Evolutionary conservation across 53 echinoderm and acorn worm genomes (phyloP), one percentile per base, ranked within the genome.

Genomic region (Henricia sp.): DNA sequence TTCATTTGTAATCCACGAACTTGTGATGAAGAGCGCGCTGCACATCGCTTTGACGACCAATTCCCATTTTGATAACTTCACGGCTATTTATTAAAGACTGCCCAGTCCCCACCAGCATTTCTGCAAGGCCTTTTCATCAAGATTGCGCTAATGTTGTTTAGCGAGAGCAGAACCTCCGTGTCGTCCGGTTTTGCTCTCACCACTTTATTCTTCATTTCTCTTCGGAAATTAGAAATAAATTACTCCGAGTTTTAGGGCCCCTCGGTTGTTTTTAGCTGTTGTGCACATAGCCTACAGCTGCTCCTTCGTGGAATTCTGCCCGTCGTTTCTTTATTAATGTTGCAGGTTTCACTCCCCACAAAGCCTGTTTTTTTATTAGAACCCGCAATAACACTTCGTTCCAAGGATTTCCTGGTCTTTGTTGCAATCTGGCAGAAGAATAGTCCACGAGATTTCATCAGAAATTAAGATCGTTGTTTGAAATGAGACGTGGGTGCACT

Each of bases 171-270:
- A 67, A n/a, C 39, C 67, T 3, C 19, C 3, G 40, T 8, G 37
- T 67, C 39, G 17, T 21, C 42, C 6, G 11, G 40, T 24, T 29
- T 23, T 29, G 9, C 25, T n/a, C n/a, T n/a, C n/a, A n/a, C n/a
- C n/a, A n/a, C 38, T 58, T 37, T 17, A 26, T 58, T 30, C 30
- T 76, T 59, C 59, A 39, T 57, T 57, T 28, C 0, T 59, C 19
- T 38, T 20, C 13, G 67, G 8, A 59, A 76, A 76, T 76, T 76
- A 76, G 58, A 76, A 76, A 37, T 76, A 76, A 76, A 76, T 76
- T 57, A 76, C 76, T 39, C 42, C 17, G 27, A n/a, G 50, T 55
- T 76, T 59, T 29, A 26, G n/a, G 13, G 29, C n/a, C 53, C 52
- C 53, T 42, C 14, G 24, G 17, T 58, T 21, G 24, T 74, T 3